Evolutionary conservation across 2,888 invertebrate genomes (phyloP).

Genomic region (Eumacrocentrus americanus): DNA sequence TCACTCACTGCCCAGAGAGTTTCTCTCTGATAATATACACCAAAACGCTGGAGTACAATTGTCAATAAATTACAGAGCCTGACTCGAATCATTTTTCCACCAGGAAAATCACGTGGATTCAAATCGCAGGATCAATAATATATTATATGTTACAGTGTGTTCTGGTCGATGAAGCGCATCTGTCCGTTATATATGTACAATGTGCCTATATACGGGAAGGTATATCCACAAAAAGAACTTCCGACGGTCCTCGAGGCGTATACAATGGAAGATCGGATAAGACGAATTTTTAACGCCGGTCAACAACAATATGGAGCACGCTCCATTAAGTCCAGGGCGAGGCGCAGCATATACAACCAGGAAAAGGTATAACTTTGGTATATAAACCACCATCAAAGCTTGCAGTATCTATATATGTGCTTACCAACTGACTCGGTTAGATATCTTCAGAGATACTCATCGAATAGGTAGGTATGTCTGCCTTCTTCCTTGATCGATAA

Average conservation of each 20-base stretch:
- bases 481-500: conserved; percentile 25
- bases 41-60: conserved; percentile 21
- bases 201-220: background rate
- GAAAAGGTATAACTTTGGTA: too few relatives aligned
- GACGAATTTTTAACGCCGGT: conserved; percentile 33
- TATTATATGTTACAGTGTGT: conserved; percentile 26
- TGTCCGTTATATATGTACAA: conserved; percentile 34
- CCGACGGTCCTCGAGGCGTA: conserved; percentile 24
- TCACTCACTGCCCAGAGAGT: background rate
- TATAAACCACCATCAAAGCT: too few relatives aligned
- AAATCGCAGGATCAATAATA: conserved; percentile 31
- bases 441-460: conserved; percentile 30
- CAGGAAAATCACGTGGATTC: background rate
- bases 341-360: too few relatives aligned
- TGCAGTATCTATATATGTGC: too few relatives aligned
- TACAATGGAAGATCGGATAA: conserved; percentile 42
- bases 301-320: conserved; percentile 32
- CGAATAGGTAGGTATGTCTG: conserved; percentile 22
- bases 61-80: conserved; percentile 25
- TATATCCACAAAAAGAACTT: conserved; percentile 18
- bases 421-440: too few relatives aligned
- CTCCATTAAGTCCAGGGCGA: conserved; percentile 28
- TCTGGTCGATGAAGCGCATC: conserved; percentile 36
- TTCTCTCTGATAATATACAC: background rate
- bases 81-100: conserved; percentile 1